Conservation (phyloP, 2,113 vertebrate species). For the Cololabis saira region DNA sequence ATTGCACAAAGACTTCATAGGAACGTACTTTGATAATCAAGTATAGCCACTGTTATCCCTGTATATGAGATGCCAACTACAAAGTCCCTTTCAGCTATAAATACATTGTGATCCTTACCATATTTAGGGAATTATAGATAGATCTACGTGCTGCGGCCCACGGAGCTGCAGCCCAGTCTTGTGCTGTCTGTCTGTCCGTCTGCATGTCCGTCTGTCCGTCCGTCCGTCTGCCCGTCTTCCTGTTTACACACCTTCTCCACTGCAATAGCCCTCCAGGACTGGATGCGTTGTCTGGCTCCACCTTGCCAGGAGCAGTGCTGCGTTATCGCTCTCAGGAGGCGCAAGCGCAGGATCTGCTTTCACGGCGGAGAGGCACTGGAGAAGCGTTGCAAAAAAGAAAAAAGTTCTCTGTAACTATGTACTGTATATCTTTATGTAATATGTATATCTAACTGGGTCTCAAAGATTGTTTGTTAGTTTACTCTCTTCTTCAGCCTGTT, state of each 20-base stretch:
- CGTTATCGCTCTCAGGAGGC: constrained; percentile 32
- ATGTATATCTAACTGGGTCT: constrained; percentile 78
- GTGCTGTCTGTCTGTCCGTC: constrained; percentile 68
- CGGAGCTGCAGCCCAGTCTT: constrained; percentile 66
- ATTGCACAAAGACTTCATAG: constrained; percentile 62
- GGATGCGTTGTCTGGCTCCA: constrained; percentile 24
- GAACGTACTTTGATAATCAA: constrained; percentile 74
- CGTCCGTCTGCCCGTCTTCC: constrained; percentile 64
- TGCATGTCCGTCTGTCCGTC: constrained; percentile 63
- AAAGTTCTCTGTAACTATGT: constrained; percentile 74
- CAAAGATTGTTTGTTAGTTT: constrained; percentile 76
- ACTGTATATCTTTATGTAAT: constrained; percentile 76
- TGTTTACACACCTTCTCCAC: constrained; percentile 69
- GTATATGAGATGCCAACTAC: constrained; percentile 74
- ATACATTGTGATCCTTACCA: constrained; percentile 72
- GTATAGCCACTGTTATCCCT: constrained; percentile 73
- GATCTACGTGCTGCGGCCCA: constrained; percentile 65
- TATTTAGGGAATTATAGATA: constrained; percentile 78
- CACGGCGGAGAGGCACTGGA: constrained; percentile 41
- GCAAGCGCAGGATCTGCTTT: constrained; percentile 40
- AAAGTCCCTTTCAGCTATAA: constrained; percentile 70
- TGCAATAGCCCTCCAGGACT: constrained; percentile 64
- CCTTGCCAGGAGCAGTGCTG: constrained; percentile 39
- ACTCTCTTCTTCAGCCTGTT: constrained; percentile 76
- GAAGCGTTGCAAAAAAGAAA: constrained; percentile 52